phyloP scores from a whole-genome alignment of 2,888 invertebrate genomes.

The Mellilla xanthometata region DNA sequence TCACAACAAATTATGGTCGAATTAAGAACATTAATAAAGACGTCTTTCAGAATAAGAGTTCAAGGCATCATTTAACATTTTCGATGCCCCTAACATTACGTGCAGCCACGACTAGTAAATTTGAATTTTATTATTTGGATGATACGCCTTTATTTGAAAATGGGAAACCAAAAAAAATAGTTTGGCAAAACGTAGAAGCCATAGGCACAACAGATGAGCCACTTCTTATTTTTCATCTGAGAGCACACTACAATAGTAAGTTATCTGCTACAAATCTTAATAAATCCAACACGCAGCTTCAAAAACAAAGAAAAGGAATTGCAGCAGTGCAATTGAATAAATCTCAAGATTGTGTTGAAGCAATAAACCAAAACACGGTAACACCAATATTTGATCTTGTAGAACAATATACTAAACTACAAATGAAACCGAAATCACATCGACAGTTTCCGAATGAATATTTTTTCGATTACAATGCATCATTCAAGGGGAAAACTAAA shows the following conservation, averaged over 20 bases:
- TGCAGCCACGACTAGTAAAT: conserved; percentile 55
- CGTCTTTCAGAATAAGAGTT: conserved; percentile 4
- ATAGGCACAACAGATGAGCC: conserved; percentile 22
- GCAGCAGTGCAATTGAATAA: conserved; percentile 3
- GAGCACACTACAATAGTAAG: conserved; percentile 10
- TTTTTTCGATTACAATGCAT: neutral
- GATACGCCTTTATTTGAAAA: conserved; percentile 34
- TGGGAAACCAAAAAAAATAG: neutral
- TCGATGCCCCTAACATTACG: conserved; percentile 19
- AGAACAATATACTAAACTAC: neutral
- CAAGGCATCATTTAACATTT: conserved; percentile 16
- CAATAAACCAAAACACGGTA: too few relatives aligned
- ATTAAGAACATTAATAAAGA: conserved; percentile 6
- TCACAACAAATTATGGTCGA: neutral
- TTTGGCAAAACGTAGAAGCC: neutral
- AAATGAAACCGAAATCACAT: neutral
- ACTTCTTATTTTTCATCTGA: conserved; percentile 26
- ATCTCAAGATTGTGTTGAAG: too few relatives aligned
- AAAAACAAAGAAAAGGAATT: neutral
- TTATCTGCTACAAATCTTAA: neutral
- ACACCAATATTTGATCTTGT: too few relatives aligned
- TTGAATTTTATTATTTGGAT: conserved; percentile 71
- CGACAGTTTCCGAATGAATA: too few relatives aligned
- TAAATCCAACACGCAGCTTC: neutral
- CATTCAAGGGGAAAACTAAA: neutral